These are phyloP conservation scores for Semnopithecus entellus DNA, from an alignment of 2,113 vertebrate species.

Conservation along the genomic window DNA sequence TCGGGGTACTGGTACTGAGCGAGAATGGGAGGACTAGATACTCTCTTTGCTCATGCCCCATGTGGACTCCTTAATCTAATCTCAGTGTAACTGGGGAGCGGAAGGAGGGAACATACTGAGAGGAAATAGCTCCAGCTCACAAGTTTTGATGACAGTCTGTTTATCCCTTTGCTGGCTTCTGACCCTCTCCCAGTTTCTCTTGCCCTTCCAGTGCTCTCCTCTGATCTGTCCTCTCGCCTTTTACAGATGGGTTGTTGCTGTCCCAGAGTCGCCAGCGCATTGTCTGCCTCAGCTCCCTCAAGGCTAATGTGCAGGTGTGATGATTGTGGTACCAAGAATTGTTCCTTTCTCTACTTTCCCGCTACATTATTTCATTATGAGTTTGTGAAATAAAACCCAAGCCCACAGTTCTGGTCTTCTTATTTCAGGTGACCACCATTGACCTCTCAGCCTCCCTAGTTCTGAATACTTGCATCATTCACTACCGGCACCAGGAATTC, in stretches of 20 bases:
- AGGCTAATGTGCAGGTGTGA: constrained; percentile 90
- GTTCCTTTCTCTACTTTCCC: neutral
- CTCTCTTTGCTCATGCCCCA: neutral
- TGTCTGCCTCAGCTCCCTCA: constrained; percentile 93
- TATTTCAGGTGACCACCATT: constrained; percentile 91
- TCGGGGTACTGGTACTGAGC: neutral
- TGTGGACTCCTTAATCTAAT: constrained; percentile 12
- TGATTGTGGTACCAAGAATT: neutral
- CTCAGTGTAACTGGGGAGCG: neutral
- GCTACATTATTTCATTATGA: neutral
- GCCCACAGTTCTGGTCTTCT: constrained; percentile 40
- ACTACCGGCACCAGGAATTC: constrained; percentile 98
- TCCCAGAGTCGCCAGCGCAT: constrained; percentile 98
- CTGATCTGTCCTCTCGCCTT: constrained; percentile 46
- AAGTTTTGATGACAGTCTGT: neutral
- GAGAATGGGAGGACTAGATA: neutral
- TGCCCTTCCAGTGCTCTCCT: neutral
- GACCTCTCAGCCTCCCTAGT: constrained; percentile 91
- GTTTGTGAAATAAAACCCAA: neutral
- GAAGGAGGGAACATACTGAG: neutral
- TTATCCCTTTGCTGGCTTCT: neutral
- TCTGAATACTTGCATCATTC: constrained; percentile 95
- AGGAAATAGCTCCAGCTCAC: neutral
- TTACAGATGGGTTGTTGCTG: constrained; percentile 94
- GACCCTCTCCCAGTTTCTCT: neutral